Evolutionary conservation across 1,140 invertebrate species (phyloP).

Genomic region (Tribolium castaneum): DNA sequence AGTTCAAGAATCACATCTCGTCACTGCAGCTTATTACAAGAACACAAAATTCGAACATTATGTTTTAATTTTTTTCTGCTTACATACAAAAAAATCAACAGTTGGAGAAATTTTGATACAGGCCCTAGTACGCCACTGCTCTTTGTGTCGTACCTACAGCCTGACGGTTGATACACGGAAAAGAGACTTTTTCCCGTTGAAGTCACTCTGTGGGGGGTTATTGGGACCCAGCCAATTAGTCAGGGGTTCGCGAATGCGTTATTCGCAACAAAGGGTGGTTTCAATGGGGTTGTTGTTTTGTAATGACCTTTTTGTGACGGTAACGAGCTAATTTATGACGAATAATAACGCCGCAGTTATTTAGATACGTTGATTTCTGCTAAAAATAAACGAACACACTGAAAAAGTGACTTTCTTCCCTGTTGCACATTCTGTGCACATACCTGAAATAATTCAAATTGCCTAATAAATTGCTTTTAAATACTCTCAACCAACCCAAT

Average conservation of each 20-base stretch:
- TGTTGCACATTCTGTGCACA: neutral
- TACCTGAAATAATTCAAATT: neutral
- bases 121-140: too few species aligned
- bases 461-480: neutral
- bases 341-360: neutral
- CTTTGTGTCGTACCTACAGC: too few species aligned
- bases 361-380: too few species aligned
- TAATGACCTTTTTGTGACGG: neutral
- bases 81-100: too few species aligned
- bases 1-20: neutral
- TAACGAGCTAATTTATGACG: neutral
- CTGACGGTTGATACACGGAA: neutral
- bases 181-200: neutral
- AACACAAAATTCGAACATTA: too few species aligned
- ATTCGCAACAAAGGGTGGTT: neutral
- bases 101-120: too few species aligned
- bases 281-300: neutral
- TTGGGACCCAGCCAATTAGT: neutral
- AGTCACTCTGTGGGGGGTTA: neutral
- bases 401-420: too few species aligned
- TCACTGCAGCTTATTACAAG: neutral
- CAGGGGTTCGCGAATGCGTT: neutral
- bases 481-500: neutral
- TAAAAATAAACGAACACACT: too few species aligned
- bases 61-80: too few species aligned